Conservation (phyloP, 2,888 invertebrate genomes). For the Argyresthia goedartella region DNA sequence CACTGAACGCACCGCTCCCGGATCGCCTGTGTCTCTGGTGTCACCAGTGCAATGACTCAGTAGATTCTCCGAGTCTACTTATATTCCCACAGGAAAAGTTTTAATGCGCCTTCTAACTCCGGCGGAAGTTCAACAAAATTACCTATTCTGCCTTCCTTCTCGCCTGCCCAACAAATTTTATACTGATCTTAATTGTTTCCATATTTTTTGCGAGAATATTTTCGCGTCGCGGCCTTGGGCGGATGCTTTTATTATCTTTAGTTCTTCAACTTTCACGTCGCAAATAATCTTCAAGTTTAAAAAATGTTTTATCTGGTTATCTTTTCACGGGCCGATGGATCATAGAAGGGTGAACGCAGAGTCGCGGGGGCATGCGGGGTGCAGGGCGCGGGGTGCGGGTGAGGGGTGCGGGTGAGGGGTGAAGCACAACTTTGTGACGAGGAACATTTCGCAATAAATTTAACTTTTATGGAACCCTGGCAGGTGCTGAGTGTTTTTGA, state of each 20-base stretch:
- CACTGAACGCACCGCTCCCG: no score
- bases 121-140: constrained; percentile 22
- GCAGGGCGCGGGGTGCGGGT: neutral
- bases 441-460: neutral
- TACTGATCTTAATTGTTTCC: constrained; percentile 34
- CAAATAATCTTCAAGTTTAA: neutral
- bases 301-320: neutral
- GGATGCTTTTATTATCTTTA: constrained; percentile 32
- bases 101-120: constrained; percentile 20
- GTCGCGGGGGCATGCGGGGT: neutral
- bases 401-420: neutral
- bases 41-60: no score
- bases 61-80: constrained; percentile 6
- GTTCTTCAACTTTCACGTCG: constrained; percentile 10
- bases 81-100: constrained; percentile 21
- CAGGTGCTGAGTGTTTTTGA: neutral
- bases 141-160: constrained; percentile 21
- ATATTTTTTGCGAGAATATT: constrained; percentile 22
- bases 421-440: neutral
- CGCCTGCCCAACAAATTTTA: constrained; percentile 24
- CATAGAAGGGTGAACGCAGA: neutral
- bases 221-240: constrained; percentile 15
- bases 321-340: neutral
- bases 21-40: no score
- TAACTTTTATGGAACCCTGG: neutral